Base-by-base conservation (phyloP, 2,888 invertebrate genomes). In the Mycalesis mineus region DNA sequence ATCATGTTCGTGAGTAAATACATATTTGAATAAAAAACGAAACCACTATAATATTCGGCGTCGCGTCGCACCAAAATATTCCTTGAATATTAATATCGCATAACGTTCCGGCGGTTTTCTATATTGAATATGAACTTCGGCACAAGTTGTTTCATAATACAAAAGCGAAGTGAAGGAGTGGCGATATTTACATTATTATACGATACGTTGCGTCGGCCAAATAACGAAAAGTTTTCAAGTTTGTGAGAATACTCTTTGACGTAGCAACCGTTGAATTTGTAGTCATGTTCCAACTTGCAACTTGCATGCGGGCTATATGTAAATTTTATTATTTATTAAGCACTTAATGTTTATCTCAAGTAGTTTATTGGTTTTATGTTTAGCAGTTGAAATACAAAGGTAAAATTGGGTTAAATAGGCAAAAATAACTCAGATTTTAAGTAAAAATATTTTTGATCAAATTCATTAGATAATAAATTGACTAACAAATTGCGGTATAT, bases 151-250 rank as follows among this genome's bases (percentile, higher is more conserved):
- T 47, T 33, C 31, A 17, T 47, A 17, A 33, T 11, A 47, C 31
- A 47, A 15, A 47, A 47, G 33, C 15, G 47, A 17, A 31, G 3
- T 33, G 15, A 33, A 31, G 15, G 47, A 47, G 33, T 33, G 13
- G 13, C 33, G 13, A 33, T 47, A 33, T 47, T 47, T 47, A 33
- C 47, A 47, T 33, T 47, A 47, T 47, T 47, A 47, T 33, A 33
- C 31, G 33, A 47, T 47, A 47, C 47, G 14, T 47, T 47, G 31
- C 33, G 33, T 47, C 33, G 15, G 33, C 31, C 47, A 47, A 47
- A 47, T 47, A 47, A 47, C 17, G 15, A 14, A 14, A 15, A 33
- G 33, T 47, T 47, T 33, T 14, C 33, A 15, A 47, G 33, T 15
- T 13, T 31, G 28, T 29, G 22, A 29, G 31, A 15, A 9, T 14